A percentile compares a stretch with the other conserved stretches of the same genome.
Evolutionary conservation across 1,140 invertebrate species (phyloP).

Genomic region (Bombyx mandarina): DNA sequence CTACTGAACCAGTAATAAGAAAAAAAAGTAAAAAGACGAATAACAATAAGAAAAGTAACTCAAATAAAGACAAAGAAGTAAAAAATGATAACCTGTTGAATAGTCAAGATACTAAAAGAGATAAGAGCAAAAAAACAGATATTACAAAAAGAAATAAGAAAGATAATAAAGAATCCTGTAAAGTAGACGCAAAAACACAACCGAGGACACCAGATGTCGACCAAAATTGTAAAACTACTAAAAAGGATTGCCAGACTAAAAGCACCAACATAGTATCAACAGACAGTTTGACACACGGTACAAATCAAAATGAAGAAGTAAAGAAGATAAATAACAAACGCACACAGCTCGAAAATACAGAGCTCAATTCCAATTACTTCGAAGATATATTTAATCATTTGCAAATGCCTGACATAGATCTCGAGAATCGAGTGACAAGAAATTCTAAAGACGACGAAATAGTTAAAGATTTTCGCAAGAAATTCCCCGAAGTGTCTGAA

Average conservation of each 20-base stretch:
- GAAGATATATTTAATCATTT: neutral
- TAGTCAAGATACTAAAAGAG: neutral
- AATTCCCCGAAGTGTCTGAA: constrained; percentile 19
- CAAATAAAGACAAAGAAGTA: constrained; percentile 1
- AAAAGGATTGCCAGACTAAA: neutral
- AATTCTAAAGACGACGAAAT: constrained; percentile 13
- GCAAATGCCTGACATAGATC: neutral
- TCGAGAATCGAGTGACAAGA: constrained; percentile 5
- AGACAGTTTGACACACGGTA: neutral
- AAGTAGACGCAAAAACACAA: too few species aligned
- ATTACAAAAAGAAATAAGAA: too few species aligned
- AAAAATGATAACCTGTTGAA: neutral
- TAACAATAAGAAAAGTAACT: neutral
- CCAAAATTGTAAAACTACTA: neutral
- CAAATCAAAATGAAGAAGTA: neutral
- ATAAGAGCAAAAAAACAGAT: too few species aligned
- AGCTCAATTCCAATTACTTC: neutral
- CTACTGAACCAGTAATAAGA: too few species aligned
- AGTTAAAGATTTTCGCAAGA: constrained; percentile 13
- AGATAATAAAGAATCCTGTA: too few species aligned
- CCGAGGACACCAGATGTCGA: neutral
- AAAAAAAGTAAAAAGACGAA: constrained; percentile 6
- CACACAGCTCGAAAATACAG: neutral
- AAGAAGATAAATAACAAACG: neutral
- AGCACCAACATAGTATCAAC: neutral